Conservation (phyloP, 1,140 invertebrate genomes). For the Neuroterus valhalla region DNA sequence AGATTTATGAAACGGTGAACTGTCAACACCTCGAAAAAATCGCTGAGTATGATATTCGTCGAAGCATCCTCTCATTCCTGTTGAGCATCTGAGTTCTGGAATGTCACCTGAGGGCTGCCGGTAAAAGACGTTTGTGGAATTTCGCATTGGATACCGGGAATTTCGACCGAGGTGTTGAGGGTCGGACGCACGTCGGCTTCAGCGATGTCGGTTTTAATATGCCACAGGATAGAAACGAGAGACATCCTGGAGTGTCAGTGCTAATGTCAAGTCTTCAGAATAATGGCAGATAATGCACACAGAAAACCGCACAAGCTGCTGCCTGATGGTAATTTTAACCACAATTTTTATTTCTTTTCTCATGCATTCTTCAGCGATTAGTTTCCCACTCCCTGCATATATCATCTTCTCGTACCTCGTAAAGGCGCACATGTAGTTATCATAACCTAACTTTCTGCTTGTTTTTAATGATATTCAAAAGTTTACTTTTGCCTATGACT, state of each 20-base stretch:
- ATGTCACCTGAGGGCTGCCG: slow-evolving; percentile 10
- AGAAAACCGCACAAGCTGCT: slow-evolving; percentile 69
- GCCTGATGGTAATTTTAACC: slow-evolving; percentile 31
- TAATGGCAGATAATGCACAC: slow-evolving; percentile 71
- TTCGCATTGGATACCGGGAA: slow-evolving; percentile 38
- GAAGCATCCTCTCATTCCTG: neutral
- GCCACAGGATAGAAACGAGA: slow-evolving; percentile 44
- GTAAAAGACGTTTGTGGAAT: slow-evolving; percentile 40
- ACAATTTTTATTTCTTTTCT: slow-evolving; percentile 15
- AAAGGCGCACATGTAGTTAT: slow-evolving; percentile 2
- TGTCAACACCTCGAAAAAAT: slow-evolving; percentile 58
- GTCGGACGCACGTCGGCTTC: neutral
- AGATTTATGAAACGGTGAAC: slow-evolving; percentile 62
- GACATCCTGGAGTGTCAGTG: slow-evolving; percentile 29
- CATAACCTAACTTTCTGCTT: neutral
- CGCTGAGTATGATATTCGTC: slow-evolving; percentile 52
- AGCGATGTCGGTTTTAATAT: slow-evolving; percentile 57
- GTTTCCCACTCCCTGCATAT: slow-evolving; percentile 2
- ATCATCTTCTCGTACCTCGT: neutral
- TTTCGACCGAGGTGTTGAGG: neutral
- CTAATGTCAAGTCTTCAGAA: slow-evolving; percentile 29
- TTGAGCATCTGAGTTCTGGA: neutral
- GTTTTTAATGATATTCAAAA: neutral
- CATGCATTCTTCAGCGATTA: neutral
- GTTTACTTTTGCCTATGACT: neutral